A percentile compares a stretch with the other conserved stretches of the same genome.
Evolutionary conservation across 2,888 invertebrate species (phyloP).

Genomic region (Antheraea yamamai): DNA sequence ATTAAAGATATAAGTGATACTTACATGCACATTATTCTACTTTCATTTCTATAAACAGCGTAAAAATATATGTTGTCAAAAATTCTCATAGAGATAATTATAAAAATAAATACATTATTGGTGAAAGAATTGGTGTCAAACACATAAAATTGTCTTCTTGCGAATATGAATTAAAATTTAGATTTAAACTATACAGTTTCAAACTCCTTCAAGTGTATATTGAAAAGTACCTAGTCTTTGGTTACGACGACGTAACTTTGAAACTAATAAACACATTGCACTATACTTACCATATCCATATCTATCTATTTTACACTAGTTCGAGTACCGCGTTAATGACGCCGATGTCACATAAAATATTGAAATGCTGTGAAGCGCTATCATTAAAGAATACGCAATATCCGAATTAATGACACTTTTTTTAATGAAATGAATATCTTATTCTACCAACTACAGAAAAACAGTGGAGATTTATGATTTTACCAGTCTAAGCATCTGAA

Average conservation of each 20-base stretch:
- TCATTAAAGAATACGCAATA: not conserved
- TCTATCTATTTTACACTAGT: not conserved
- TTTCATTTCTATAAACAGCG: too few relatives aligned
- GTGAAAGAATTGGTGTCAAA: too few relatives aligned
- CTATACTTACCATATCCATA: not conserved
- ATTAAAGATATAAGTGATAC: too few relatives aligned
- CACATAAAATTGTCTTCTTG: too few relatives aligned
- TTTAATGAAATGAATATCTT: too few relatives aligned
- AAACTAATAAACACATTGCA: not conserved
- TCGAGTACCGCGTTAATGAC: not conserved
- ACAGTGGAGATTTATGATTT: not conserved
- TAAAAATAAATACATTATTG: too few relatives aligned
- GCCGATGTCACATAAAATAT: not conserved
- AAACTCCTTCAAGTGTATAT: not conserved
- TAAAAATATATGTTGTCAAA: too few relatives aligned
- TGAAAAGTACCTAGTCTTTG: not conserved
- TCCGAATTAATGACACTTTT: not conserved
- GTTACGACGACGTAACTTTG: not conserved
- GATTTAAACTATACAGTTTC: not conserved
- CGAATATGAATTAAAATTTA: too few relatives aligned
- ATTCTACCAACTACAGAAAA: too few relatives aligned
- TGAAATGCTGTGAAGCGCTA: not conserved
- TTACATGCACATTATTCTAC: too few relatives aligned
- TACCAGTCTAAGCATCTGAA: too few relatives aligned
- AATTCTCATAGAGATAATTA: too few relatives aligned